These are phyloP conservation scores for Gadopsis bispinosus DNA, from an alignment of 2,797 vertebrate species.

Conservation along the genomic window DNA sequence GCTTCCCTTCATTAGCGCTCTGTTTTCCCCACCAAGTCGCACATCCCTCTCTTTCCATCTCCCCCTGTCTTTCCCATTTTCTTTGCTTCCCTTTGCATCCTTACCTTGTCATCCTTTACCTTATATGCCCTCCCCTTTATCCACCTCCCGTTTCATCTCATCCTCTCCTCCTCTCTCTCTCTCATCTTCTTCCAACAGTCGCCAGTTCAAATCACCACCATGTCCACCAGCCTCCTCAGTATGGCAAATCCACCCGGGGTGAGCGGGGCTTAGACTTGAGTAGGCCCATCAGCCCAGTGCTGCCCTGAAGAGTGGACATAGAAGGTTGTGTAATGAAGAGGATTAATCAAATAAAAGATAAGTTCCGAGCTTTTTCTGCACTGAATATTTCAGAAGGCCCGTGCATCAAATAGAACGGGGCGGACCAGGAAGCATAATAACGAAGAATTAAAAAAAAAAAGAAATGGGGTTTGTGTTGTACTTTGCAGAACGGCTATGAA, in stretches of 20 bases:
- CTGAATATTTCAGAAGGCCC: slow-evolving; percentile 75
- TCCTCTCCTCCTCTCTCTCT: slow-evolving; percentile 10
- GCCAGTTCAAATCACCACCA: slow-evolving; percentile 42
- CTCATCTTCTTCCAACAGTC: slow-evolving; percentile 40
- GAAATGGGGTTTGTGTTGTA: slow-evolving; percentile 8
- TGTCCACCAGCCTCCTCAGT: slow-evolving; percentile 52
- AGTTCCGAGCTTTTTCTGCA: slow-evolving; percentile 38
- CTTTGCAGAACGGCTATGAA: slow-evolving; percentile 53
- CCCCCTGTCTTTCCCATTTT: slow-evolving; percentile 30
- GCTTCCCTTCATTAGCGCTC: slow-evolving; percentile 56
- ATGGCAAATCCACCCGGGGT: slow-evolving; percentile 57
- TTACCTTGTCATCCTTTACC: slow-evolving; percentile 46
- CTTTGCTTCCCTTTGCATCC: slow-evolving; percentile 31
- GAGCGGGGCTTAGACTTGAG: slow-evolving; percentile 52
- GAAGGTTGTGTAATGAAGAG: slow-evolving; percentile 57
- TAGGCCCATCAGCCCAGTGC: slow-evolving; percentile 35
- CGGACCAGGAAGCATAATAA: slow-evolving; percentile 26
- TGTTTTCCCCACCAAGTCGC: slow-evolving; percentile 13
- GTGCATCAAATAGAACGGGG: slow-evolving; percentile 61
- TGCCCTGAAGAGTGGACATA: slow-evolving; percentile 43
- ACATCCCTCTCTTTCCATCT: slow-evolving; percentile 2
- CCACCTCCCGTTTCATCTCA: slow-evolving; percentile 45
- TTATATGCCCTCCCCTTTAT: slow-evolving; percentile 14
- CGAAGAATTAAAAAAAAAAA: neutral
- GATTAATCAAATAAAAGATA: slow-evolving; percentile 69